phyloP scores from a whole-genome alignment of 2,113 vertebrate species.

The Tympanuchus pallidicinctus region DNA sequence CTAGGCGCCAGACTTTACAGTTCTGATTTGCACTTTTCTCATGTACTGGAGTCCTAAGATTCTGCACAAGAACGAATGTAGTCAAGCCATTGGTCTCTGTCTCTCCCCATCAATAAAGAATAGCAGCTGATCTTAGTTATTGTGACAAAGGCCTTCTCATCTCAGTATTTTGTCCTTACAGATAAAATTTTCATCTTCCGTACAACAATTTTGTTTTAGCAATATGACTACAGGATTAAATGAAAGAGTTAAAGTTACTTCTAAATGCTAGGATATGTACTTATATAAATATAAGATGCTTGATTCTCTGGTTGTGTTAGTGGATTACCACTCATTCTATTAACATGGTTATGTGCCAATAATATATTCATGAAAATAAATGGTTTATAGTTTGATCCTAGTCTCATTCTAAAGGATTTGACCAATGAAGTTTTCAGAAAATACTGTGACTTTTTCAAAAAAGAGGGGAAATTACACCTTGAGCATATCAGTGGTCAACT shows the following conservation, averaged over 20 bases:
- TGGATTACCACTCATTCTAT: not conserved
- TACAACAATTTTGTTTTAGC: not conserved
- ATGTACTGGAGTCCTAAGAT: not conserved
- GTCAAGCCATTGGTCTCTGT: not conserved
- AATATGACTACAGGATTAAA: not conserved
- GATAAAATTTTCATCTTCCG: not conserved
- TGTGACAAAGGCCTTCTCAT: not conserved
- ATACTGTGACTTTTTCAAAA: not conserved
- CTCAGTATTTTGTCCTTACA: not conserved
- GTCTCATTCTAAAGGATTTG: not conserved
- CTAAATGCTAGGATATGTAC: not conserved
- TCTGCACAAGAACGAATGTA: not conserved
- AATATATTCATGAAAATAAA: not conserved
- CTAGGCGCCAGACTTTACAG: not conserved
- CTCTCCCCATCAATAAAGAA: not conserved
- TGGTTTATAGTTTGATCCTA: not conserved
- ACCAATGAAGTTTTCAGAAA: not conserved
- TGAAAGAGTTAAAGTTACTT: not conserved
- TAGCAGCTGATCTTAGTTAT: not conserved
- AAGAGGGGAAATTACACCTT: not conserved
- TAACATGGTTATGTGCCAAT: not conserved
- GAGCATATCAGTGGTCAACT: not conserved
- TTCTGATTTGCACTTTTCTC: not conserved
- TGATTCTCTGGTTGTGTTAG: not conserved
- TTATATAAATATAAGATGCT: not conserved